Percentiles rank a stretch among this genome's conserved stretches.
Conservation (phyloP, 2,888 invertebrate species). For the Uloborus plumipes region DNA sequence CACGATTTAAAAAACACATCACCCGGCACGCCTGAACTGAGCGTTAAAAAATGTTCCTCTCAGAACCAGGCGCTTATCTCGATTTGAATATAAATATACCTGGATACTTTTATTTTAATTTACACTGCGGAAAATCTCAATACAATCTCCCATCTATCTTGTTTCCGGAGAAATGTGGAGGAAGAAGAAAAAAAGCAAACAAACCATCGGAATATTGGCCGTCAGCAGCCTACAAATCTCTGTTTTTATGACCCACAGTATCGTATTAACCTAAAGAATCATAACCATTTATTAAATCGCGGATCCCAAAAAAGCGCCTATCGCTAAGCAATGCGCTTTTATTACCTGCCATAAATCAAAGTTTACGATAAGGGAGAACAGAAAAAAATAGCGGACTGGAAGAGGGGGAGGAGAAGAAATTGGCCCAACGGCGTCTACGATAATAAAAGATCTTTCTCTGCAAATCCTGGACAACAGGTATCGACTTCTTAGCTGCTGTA, state of each 20-base stretch:
- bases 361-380: slow-evolving; percentile 32
- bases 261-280: slow-evolving; percentile 50
- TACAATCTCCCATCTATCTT: too few relatives aligned
- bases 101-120: too few relatives aligned
- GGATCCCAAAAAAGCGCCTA: slow-evolving; percentile 18
- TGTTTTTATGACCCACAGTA: slow-evolving; percentile 42
- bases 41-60: too few relatives aligned
- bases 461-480: slow-evolving; percentile 11
- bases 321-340: slow-evolving; percentile 43
- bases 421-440: slow-evolving; percentile 8
- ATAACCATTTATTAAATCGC: slow-evolving; percentile 55
- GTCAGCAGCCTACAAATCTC: slow-evolving; percentile 38
- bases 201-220: not conserved
- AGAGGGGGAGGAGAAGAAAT: slow-evolving; percentile 3
- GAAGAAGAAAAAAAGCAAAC: not conserved
- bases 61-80: too few relatives aligned
- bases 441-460: slow-evolving; percentile 6
- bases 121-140: too few relatives aligned
- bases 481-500: slow-evolving; percentile 2
- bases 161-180: not conserved
- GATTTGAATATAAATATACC: too few relatives aligned
- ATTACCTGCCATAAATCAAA: slow-evolving; percentile 42
- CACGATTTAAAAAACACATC: too few relatives aligned
- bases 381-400: not conserved
- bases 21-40: too few relatives aligned